phyloP scores from a whole-genome alignment of 2,113 vertebrate species.

The Lates calcarifer region DNA sequence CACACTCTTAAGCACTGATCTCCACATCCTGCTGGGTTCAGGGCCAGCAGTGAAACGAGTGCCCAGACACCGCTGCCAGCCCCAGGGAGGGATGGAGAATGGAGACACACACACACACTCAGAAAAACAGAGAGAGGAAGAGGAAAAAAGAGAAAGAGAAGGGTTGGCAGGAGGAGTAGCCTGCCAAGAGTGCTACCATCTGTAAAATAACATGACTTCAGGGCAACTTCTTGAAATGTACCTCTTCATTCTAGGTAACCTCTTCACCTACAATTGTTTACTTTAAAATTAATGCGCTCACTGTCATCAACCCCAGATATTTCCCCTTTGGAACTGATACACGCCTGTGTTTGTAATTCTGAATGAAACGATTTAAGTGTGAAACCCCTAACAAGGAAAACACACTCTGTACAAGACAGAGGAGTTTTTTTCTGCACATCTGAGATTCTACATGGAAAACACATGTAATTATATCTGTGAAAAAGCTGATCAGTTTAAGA shows the following conservation, averaged over 20 bases:
- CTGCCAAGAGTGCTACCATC: slow-evolving; percentile 76
- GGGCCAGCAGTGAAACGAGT: slow-evolving; percentile 85
- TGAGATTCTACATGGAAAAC: slow-evolving; percentile 36
- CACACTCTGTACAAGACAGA: background rate
- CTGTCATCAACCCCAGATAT: slow-evolving; percentile 25
- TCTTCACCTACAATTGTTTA: slow-evolving; percentile 49
- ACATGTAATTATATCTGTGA: slow-evolving; percentile 65
- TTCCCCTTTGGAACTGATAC: background rate
- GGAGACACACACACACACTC: slow-evolving; percentile 58
- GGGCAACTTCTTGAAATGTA: slow-evolving; percentile 61
- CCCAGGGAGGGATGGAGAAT: slow-evolving; percentile 82
- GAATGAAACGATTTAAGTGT: slow-evolving; percentile 35
- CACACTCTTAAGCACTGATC: slow-evolving; percentile 78
- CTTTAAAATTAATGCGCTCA: slow-evolving; percentile 24
- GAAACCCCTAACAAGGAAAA: slow-evolving; percentile 19
- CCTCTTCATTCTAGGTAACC: slow-evolving; percentile 37
- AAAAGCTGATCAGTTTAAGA: slow-evolving; percentile 63
- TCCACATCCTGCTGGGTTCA: slow-evolving; percentile 87
- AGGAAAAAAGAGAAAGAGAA: slow-evolving; percentile 33
- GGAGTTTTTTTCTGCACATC: background rate
- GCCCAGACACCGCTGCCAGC: slow-evolving; percentile 86
- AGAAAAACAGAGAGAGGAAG: slow-evolving; percentile 54
- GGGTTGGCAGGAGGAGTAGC: slow-evolving; percentile 58
- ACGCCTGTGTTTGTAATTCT: slow-evolving; percentile 44
- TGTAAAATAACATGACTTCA: slow-evolving; percentile 70